These are phyloP conservation scores for Melieria omissa DNA, from an alignment of 2,888 invertebrate genomes.

Conservation along the genomic window DNA sequence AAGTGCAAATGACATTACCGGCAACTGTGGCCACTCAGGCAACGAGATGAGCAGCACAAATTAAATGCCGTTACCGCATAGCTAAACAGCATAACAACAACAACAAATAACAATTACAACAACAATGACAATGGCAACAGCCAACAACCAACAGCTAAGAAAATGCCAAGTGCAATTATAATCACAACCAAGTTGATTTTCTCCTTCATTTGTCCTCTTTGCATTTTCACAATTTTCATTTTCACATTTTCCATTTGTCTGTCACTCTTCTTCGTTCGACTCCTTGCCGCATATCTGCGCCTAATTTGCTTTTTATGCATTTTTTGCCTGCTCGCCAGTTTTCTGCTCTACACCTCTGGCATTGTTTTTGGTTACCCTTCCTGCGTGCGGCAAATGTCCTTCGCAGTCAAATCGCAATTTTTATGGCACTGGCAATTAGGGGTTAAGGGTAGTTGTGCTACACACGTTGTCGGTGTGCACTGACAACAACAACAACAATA, in stretches of 20 bases:
- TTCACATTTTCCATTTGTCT: constrained; percentile 25
- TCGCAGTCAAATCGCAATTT: constrained; percentile 58
- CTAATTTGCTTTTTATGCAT: no score
- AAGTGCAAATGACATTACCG: no score
- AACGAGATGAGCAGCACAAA: no score
- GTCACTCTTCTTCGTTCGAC: not conserved
- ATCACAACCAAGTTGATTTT: constrained; percentile 52
- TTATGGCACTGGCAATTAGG: constrained; percentile 60
- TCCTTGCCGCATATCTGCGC: no score
- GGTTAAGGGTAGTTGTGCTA: constrained; percentile 56
- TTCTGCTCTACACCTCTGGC: constrained; percentile 30
- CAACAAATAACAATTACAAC: no score
- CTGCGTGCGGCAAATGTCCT: constrained; percentile 53
- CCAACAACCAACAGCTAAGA: no score
- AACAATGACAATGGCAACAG: no score
- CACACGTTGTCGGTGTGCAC: constrained; percentile 6
- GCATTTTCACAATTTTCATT: constrained; percentile 11
- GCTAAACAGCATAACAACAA: no score
- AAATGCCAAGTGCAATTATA: constrained; percentile 45
- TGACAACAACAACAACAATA: constrained; percentile 13
- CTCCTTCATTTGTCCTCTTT: not conserved
- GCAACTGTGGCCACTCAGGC: no score
- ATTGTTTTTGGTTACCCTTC: constrained; percentile 33
- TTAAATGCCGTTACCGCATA: no score
- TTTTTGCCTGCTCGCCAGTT: not conserved